A percentile compares a stretch with the other conserved stretches of the same genome.
Evolutionary conservation across 2,113 vertebrate species (phyloP).

Genomic region (Macrotis lagotis): DNA sequence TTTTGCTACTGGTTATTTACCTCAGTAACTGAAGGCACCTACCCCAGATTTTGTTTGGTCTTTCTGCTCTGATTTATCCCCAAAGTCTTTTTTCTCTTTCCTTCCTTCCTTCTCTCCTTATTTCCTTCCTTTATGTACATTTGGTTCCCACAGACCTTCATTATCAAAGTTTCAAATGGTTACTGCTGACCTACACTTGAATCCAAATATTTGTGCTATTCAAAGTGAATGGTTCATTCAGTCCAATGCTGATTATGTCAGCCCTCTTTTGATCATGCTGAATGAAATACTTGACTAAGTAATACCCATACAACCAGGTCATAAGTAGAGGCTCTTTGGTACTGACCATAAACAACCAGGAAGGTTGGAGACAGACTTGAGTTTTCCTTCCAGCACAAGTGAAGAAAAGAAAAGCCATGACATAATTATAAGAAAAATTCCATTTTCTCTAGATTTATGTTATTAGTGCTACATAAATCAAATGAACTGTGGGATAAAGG

Average conservation of each 20-base stretch:
- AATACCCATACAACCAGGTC: slow-evolving; percentile 66
- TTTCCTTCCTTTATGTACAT: slow-evolving; percentile 76
- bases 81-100: slow-evolving; percentile 28
- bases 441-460: neutral
- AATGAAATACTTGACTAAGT: slow-evolving; percentile 78
- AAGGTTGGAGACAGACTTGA: neutral
- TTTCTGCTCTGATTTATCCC: slow-evolving; percentile 47
- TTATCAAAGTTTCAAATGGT: slow-evolving; percentile 79
- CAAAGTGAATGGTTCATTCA: slow-evolving; percentile 77
- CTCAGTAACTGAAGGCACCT: neutral
- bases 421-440: neutral
- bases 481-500: neutral
- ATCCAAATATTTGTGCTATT: slow-evolving; percentile 85
- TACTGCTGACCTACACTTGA: slow-evolving; percentile 78
- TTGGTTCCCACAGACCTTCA: slow-evolving; percentile 83
- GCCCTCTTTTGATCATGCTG: slow-evolving; percentile 74
- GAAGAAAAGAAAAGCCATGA: neutral
- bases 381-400: neutral
- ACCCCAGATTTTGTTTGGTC: slow-evolving; percentile 35
- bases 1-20: neutral
- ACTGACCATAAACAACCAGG: slow-evolving; percentile 32
- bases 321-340: slow-evolving; percentile 60
- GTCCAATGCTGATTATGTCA: slow-evolving; percentile 73
- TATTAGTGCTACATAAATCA: neutral
- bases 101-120: slow-evolving; percentile 66